Conservation (phyloP, 2,888 invertebrate genomes). For the Automeris io region DNA sequence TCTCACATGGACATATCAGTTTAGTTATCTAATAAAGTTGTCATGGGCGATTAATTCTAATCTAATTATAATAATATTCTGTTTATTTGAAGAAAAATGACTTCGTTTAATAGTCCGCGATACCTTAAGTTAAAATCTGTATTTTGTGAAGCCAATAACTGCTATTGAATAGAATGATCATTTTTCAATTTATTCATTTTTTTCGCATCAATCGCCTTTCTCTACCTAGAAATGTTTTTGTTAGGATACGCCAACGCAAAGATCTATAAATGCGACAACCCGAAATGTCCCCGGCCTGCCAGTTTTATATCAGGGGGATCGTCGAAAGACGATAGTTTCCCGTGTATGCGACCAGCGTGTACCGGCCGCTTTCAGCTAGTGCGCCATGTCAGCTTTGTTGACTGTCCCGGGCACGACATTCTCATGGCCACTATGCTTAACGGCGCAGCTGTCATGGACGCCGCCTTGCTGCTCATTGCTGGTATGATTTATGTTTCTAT, state of each 20-base stretch:
- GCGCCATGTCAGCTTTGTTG: constrained; percentile 99
- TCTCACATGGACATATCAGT: too few relatives aligned
- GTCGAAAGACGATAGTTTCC: constrained; percentile 96
- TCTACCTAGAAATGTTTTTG: too few relatives aligned
- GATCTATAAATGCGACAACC: constrained; percentile 98
- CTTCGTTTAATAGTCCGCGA: too few relatives aligned
- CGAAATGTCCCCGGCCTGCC: constrained; percentile 94
- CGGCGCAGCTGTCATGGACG: constrained; percentile 99
- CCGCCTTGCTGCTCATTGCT: constrained; percentile 95
- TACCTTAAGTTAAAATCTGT: too few relatives aligned
- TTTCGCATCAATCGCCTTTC: too few relatives aligned
- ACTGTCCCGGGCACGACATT: constrained; percentile 99
- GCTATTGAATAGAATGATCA: too few relatives aligned
- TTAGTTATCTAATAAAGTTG: too few relatives aligned
- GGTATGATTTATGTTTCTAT: constrained; percentile 78
- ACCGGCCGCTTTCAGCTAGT: constrained; percentile 93
- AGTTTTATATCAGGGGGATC: constrained; percentile 98
- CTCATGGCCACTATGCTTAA: constrained; percentile 99
- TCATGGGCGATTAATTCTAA: too few relatives aligned
- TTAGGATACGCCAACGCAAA: constrained; percentile 96
- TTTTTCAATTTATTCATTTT: too few relatives aligned
- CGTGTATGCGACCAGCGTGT: constrained; percentile 93
- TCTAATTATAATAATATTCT: too few relatives aligned
- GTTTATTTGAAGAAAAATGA: too few relatives aligned
- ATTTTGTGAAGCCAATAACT: too few relatives aligned